phyloP scores from a whole-genome alignment of 2,113 vertebrate species.

The Genyomyrus donnyi region DNA sequence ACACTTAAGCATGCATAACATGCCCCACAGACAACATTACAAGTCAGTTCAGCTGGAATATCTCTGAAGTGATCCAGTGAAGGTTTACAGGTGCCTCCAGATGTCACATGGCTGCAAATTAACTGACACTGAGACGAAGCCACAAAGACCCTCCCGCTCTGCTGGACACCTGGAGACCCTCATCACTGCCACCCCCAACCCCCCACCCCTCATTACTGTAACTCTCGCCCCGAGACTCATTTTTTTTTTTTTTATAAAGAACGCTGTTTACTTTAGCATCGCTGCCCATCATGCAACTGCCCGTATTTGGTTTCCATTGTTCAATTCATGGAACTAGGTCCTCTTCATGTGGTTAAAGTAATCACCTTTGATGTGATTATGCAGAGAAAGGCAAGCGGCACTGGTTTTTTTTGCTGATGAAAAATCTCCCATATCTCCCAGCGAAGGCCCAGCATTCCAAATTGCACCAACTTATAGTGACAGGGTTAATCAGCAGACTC shows the following conservation, averaged over 20 bases:
- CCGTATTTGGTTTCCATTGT: background rate
- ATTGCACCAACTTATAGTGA: background rate
- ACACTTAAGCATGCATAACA: background rate
- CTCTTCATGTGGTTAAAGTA: background rate
- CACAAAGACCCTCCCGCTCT: background rate
- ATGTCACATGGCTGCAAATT: background rate
- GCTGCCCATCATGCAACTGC: background rate
- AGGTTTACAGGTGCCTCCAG: background rate
- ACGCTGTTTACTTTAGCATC: background rate
- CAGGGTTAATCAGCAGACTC: background rate
- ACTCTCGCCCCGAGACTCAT: background rate
- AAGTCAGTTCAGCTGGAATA: background rate
- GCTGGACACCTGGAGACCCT: background rate
- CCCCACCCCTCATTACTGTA: background rate
- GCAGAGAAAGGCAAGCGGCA: background rate
- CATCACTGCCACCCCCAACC: background rate
- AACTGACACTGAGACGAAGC: background rate
- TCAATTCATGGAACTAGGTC: background rate
- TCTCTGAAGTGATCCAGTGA: background rate
- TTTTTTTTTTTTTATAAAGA: background rate
- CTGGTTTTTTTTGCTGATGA: background rate
- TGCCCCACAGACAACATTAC: background rate
- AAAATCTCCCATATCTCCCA: background rate
- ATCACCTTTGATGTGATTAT: background rate
- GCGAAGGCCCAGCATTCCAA: background rate